Base-by-base conservation (phyloP, 2,113 vertebrate genomes). In the Gambusia holbrooki region DNA sequence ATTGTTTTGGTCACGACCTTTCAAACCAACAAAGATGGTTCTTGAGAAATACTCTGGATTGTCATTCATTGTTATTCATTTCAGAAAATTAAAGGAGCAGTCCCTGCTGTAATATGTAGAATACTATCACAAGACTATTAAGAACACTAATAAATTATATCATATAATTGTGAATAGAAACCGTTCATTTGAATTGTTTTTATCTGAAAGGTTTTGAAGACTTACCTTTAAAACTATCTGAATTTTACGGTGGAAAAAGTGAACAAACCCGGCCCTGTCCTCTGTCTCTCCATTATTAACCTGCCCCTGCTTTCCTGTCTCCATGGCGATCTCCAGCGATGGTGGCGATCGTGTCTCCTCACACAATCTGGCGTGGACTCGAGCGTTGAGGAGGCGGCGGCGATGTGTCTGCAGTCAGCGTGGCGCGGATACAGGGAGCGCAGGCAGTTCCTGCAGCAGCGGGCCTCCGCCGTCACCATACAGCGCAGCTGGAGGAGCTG, bases 381-480 rank as follows among this genome's bases (percentile, higher is more conserved):
- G 4, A 28, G 81, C 0, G 19, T 88, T 27, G 85, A 94, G 64
- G 48, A 89, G 74, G 89, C 22, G 79, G 97, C 98, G 0, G 96
- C 93, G 0, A 2, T 95, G 13, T 67, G 94, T 54, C 94, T 99
- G 11, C 98, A 99, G 85, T 89, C 94, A 0, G 94, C 93, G 70
- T 99, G 97, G 98, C 95, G 96, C 75, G 90, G 96, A 70, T 96
- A 93, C 19, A 72, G 89, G 75, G 93, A 92, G 81, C 94, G 96
- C 67, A 92, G 93, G 2, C 91, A 72, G 22, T 96, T 96, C 88
- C 85, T 96, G 79, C 94, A 94, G 74, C 90, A 94, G 83, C 93
- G 93, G 1, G 74, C 94, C 11, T 95, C 97, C 0, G 93, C 93
- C n/a, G 3, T 94, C 0, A 51, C 95, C 30, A 94, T 98, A 75